A percentile compares a stretch with the other conserved stretches of the same genome.
Conservation (phyloP, 2,888 invertebrate species). For the Pollenia griseotomentosa region DNA sequence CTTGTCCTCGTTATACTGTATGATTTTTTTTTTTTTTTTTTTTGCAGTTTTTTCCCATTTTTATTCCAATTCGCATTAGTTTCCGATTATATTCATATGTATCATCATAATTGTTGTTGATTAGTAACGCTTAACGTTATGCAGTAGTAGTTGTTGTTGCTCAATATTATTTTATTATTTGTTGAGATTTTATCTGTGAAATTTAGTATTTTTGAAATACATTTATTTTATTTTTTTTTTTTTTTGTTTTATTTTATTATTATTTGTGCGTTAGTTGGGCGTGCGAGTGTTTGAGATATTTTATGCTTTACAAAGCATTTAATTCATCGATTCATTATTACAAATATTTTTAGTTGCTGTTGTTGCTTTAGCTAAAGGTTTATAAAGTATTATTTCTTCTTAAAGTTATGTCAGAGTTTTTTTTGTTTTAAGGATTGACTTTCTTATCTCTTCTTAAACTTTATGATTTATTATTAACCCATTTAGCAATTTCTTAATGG, state of each 20-base stretch:
- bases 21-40: background rate
- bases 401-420: conserved; percentile 24
- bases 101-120: conserved; percentile 68
- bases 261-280: background rate
- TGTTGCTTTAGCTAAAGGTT: background rate
- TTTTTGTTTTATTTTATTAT: conserved; percentile 12
- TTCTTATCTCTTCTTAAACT: background rate
- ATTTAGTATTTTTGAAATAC: conserved; percentile 28
- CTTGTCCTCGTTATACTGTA: background rate
- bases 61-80: conserved; percentile 64
- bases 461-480: too few relatives aligned
- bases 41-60: conserved; percentile 17
- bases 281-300: conserved; percentile 18
- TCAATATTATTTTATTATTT: conserved; percentile 53
- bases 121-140: conserved; percentile 59
- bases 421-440: background rate
- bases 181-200: conserved; percentile 34
- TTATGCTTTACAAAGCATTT: conserved; percentile 66
- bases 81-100: conserved; percentile 68
- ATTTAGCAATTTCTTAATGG: too few relatives aligned
- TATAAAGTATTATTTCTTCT: background rate
- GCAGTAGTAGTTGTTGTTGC: conserved; percentile 28
- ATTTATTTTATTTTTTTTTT: background rate
- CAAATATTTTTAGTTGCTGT: background rate
- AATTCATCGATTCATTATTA: conserved; percentile 68